Conservation (phyloP, 1,140 invertebrate genomes). For the Leptopilina boulardi region DNA sequence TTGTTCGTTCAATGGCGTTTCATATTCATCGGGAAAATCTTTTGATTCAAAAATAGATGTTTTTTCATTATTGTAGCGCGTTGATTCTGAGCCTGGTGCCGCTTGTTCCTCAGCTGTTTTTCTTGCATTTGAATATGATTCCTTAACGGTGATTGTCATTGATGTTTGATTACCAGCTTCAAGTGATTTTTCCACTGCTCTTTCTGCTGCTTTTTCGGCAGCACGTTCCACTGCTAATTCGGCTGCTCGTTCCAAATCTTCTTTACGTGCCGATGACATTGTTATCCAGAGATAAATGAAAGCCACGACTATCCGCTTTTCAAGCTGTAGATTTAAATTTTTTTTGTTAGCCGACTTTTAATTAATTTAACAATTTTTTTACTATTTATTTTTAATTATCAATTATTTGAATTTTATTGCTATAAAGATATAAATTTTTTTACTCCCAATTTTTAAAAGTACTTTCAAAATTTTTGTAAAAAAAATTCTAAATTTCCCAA, state of each 20-base stretch:
- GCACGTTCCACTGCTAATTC: constrained; percentile 71
- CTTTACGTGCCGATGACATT: constrained; percentile 48
- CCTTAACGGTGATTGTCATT: constrained; percentile 66
- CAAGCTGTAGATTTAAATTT: background rate
- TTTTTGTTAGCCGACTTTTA: background rate
- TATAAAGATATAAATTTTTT: too few relatives aligned
- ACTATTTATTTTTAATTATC: too few relatives aligned
- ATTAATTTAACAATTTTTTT: too few relatives aligned
- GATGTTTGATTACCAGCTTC: constrained; percentile 67
- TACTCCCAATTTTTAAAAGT: too few relatives aligned
- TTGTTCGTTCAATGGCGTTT: background rate
- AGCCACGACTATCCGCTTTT: background rate
- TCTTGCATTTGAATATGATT: constrained; percentile 64
- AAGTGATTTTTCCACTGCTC: constrained; percentile 70
- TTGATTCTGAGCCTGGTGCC: constrained; percentile 54
- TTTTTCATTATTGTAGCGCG: constrained; percentile 28
- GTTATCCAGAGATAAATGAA: background rate
- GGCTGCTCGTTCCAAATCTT: constrained; percentile 70
- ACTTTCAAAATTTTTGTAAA: too few relatives aligned
- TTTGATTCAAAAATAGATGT: constrained; percentile 2
- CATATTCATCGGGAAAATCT: background rate
- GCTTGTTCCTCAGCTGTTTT: constrained; percentile 62
- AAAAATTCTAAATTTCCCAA: too few relatives aligned
- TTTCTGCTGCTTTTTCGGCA: constrained; percentile 70
- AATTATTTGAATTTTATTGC: too few relatives aligned